These are phyloP conservation scores for Sitta carolinensis DNA, from an alignment of 2,797 vertebrate species.

Conservation along the genomic window DNA sequence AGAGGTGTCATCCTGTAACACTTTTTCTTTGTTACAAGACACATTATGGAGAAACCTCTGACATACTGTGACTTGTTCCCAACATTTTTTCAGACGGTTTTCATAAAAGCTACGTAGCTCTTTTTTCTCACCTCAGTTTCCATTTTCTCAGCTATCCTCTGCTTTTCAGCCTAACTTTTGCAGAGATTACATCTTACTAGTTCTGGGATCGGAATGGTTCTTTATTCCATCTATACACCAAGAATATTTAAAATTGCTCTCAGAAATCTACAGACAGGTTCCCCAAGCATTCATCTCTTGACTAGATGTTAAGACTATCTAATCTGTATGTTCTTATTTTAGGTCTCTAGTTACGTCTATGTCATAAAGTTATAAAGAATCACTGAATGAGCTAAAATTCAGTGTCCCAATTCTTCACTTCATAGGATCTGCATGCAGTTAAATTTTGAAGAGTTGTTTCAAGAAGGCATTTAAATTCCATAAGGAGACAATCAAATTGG, in stretches of 20 bases:
- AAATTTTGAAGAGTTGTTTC: neutral
- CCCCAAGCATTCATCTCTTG: neutral
- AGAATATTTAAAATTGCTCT: constrained; percentile 45
- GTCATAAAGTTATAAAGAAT: constrained; percentile 12
- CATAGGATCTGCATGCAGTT: neutral
- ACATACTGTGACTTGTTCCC: neutral
- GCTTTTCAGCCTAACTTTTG: neutral
- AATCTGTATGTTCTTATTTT: constrained; percentile 36
- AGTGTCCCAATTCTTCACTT: neutral
- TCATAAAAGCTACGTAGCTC: neutral
- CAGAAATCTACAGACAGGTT: constrained; percentile 13
- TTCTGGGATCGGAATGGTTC: neutral
- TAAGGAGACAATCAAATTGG: neutral
- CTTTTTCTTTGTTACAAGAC: neutral
- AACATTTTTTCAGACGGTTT: neutral
- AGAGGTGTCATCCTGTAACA: neutral
- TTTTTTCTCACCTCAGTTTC: neutral
- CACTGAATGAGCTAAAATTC: constrained; percentile 30
- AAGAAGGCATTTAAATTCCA: neutral
- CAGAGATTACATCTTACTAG: neutral
- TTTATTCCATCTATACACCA: neutral
- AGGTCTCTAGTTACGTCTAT: neutral
- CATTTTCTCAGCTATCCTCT: neutral
- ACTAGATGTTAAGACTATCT: constrained; percentile 23
- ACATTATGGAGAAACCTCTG: neutral